phyloP scores from a whole-genome alignment of 2,113 vertebrate species.

The Lucifuga dentata region DNA sequence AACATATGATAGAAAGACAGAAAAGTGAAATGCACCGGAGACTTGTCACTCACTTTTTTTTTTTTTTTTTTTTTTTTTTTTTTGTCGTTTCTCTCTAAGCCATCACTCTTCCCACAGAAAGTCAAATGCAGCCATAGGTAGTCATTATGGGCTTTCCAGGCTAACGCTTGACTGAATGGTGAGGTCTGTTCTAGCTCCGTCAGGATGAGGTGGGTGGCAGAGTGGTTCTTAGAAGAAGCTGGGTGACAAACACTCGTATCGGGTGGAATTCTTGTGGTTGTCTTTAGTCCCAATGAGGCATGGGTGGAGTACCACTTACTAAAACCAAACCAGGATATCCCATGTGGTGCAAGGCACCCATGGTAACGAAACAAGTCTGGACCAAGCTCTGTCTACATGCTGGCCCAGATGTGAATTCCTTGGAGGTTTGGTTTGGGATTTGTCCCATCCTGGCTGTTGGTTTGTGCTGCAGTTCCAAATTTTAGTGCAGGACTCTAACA shows the following conservation, averaged over 20 bases:
- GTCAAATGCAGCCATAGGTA: slow-evolving; percentile 57
- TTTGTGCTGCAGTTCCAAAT: slow-evolving; percentile 33
- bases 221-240: slow-evolving; percentile 57
- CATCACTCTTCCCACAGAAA: slow-evolving; percentile 60
- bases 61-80: too few species aligned
- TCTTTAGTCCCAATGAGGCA: slow-evolving; percentile 63
- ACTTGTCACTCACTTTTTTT: too few species aligned
- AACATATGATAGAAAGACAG: slow-evolving; percentile 10
- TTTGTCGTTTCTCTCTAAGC: slow-evolving; percentile 45
- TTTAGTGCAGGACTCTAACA: slow-evolving; percentile 19
- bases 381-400: slow-evolving; percentile 41
- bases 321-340: slow-evolving; percentile 57
- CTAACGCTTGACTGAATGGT: slow-evolving; percentile 54
- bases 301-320: slow-evolving; percentile 77
- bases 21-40: slow-evolving; percentile 14
- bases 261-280: slow-evolving; percentile 74
- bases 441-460: slow-evolving; percentile 34
- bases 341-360: slow-evolving; percentile 63
- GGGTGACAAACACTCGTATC: slow-evolving; percentile 70
- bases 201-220: slow-evolving; percentile 41
- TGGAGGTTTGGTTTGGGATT: slow-evolving; percentile 54
- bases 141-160: slow-evolving; percentile 71
- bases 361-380: slow-evolving; percentile 59
- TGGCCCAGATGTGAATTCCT: slow-evolving; percentile 58
- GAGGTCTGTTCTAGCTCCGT: slow-evolving; percentile 64